phyloP scores from a whole-genome alignment of 2,888 invertebrate species.

The Therioaphis trifolii region DNA sequence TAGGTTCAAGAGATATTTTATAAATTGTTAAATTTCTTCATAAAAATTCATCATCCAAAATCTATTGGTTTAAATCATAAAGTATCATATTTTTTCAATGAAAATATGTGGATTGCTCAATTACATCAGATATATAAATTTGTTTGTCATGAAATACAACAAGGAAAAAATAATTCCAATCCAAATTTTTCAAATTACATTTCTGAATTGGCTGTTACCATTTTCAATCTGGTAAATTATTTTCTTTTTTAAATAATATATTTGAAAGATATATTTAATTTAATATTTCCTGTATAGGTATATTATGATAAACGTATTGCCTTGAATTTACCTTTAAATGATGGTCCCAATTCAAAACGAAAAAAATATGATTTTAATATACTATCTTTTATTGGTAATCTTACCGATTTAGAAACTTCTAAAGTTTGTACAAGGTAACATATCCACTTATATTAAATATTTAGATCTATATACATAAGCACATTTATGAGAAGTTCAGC shows the following conservation, averaged over 20 bases:
- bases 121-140: conserved; percentile 53
- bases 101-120: conserved; percentile 28
- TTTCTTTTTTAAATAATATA: conserved; percentile 9
- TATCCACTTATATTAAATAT: conserved; percentile 22
- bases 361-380: conserved; percentile 37
- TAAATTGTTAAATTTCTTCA: conserved; percentile 45
- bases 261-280: background rate
- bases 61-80: conserved; percentile 16
- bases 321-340: background rate
- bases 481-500: no score
- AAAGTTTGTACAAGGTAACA: conserved; percentile 35
- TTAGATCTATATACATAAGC: background rate
- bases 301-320: conserved; percentile 34
- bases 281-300: conserved; percentile 37
- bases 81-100: conserved; percentile 28
- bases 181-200: conserved; percentile 35
- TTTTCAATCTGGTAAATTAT: conserved; percentile 42
- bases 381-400: conserved; percentile 22
- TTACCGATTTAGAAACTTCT: conserved; percentile 28
- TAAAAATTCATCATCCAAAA: conserved; percentile 57
- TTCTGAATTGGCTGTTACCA: conserved; percentile 42
- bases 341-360: conserved; percentile 14
- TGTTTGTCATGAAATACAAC: conserved; percentile 49
- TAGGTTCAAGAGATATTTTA: conserved; percentile 47
- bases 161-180: conserved; percentile 39